phyloP scores from a whole-genome alignment of 2,888 invertebrate genomes.

The Aspidiotus rigidus region DNA sequence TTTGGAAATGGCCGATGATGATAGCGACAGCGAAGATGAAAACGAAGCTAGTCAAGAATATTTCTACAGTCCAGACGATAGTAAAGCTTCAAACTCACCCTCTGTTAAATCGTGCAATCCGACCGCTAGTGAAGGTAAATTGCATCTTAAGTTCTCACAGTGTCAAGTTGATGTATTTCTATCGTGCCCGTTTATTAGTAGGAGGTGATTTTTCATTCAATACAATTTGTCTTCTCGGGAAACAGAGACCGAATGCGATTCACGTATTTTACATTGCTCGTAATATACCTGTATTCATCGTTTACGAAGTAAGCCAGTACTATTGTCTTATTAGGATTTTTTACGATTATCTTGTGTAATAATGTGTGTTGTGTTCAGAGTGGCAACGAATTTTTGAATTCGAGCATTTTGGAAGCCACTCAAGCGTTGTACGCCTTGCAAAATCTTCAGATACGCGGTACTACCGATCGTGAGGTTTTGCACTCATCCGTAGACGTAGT shows the following conservation, averaged over 20 bases:
- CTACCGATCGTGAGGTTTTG: conserved; percentile 31
- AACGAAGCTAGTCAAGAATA: neutral
- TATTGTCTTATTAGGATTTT: conserved; percentile 16
- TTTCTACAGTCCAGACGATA: conserved; percentile 5
- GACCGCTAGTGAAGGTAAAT: neutral
- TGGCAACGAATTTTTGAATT: conserved; percentile 35
- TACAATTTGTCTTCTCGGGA: conserved; percentile 34
- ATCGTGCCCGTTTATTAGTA: neutral
- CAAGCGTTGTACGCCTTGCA: conserved; percentile 33
- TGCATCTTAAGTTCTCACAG: neutral
- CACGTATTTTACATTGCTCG: conserved; percentile 35
- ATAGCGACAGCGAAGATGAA: conserved; percentile 5
- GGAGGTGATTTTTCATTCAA: conserved; percentile 14
- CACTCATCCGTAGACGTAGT: conserved; percentile 32
- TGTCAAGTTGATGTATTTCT: no score
- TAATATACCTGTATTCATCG: conserved; percentile 35
- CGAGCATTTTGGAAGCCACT: conserved; percentile 30
- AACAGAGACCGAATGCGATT: conserved; percentile 34
- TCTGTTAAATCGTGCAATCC: conserved; percentile 2
- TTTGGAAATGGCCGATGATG: conserved; percentile 5
- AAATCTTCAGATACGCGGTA: conserved; percentile 34
- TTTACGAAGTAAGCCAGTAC: conserved; percentile 34
- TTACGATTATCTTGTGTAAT: neutral
- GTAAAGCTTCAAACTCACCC: neutral
- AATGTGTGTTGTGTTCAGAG: conserved; percentile 31